Evolutionary conservation across 2,888 invertebrate species (phyloP).

Genomic region (Caenorhabditis sinica): DNA sequence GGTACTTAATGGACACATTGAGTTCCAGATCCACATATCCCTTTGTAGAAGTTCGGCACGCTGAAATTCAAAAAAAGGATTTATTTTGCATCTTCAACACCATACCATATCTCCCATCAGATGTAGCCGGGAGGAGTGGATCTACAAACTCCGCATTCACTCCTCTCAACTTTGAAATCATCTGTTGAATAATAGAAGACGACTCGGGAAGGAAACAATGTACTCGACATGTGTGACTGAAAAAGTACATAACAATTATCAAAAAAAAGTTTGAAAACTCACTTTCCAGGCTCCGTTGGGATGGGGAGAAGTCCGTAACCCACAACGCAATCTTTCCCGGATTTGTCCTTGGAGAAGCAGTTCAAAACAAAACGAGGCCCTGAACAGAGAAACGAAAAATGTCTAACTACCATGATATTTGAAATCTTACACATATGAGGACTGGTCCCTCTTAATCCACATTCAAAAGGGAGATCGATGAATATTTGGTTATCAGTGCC

Average conservation of each 20-base stretch:
- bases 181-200: conserved; percentile 44
- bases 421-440: conserved; percentile 58
- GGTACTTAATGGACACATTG: conserved; percentile 30
- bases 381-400: conserved; percentile 3
- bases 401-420: not conserved
- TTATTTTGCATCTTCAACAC: not conserved
- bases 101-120: conserved; percentile 56
- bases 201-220: conserved; percentile 58
- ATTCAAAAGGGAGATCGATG: conserved; percentile 58
- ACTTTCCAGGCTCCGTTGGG: conserved; percentile 61
- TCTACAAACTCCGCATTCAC: conserved; percentile 53
- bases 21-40: conserved; percentile 58
- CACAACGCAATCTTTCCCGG: conserved; percentile 43
- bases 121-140: conserved; percentile 45
- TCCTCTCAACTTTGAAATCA: conserved; percentile 41
- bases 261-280: not conserved
- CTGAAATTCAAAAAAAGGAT: conserved; percentile 15
- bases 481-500: conserved; percentile 29
- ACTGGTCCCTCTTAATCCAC: conserved; percentile 3
- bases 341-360: conserved; percentile 41
- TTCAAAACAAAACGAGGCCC: conserved; percentile 56
- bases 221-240: conserved; percentile 46
- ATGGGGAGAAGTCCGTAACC: conserved; percentile 48
- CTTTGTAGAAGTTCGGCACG: conserved; percentile 41
- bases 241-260: not conserved